These are phyloP conservation scores for Collichthys lucidus DNA, from an alignment of 2,113 vertebrate species.

Conservation along the genomic window DNA sequence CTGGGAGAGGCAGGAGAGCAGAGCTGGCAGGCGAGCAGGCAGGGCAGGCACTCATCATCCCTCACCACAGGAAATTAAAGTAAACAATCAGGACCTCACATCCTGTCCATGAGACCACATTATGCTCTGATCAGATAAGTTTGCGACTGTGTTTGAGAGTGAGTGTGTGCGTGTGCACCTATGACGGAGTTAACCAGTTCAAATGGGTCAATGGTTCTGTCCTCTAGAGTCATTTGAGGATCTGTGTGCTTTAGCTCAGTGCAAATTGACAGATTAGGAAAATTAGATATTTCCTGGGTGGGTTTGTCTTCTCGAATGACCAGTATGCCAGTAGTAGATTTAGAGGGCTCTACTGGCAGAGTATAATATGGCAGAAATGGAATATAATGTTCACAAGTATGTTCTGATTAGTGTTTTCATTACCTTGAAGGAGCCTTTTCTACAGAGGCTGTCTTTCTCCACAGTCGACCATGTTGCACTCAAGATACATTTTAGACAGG, in stretches of 20 bases:
- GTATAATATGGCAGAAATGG: no score
- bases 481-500: no score
- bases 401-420: no score
- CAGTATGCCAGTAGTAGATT: no score
- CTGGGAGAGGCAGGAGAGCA: constrained; percentile 52
- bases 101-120: constrained; percentile 78
- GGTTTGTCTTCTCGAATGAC: no score
- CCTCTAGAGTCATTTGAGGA: background rate
- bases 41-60: constrained; percentile 70
- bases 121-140: constrained; percentile 62
- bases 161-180: constrained; percentile 24
- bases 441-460: no score
- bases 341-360: no score
- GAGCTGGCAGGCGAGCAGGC: constrained; percentile 59
- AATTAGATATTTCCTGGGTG: background rate
- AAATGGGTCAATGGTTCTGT: background rate
- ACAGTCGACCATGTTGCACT: no score
- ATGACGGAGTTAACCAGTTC: constrained; percentile 18
- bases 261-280: background rate
- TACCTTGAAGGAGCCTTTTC: no score
- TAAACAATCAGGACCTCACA: constrained; percentile 83
- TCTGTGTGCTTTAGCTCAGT: background rate
- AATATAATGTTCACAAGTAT: no score
- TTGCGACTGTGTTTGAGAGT: constrained; percentile 19
- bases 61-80: constrained; percentile 83